Base-by-base conservation (phyloP, 2,113 vertebrate genomes). In the Gadus macrocephalus region DNA sequence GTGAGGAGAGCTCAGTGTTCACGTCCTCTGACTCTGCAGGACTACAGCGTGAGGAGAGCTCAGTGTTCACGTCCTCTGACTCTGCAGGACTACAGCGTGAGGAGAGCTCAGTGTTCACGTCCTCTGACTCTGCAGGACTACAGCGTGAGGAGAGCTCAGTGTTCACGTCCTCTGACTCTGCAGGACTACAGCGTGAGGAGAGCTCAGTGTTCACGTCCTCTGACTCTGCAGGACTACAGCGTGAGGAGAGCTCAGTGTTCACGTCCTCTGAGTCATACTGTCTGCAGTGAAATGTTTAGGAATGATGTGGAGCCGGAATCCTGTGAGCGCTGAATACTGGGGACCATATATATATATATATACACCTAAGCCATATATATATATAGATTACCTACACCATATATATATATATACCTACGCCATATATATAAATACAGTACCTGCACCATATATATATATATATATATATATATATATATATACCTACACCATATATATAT, bases 321-420 rank as follows among this genome's bases (percentile, higher is more conserved):
- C 71, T 71, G 1, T 25, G 88, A 87, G 83, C 81, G 83, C 84
- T 84, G 76, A 80, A 7, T 62, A 15, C 22, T 42, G 63, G 75
- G 49, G 70, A 22, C 68, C 80, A 68, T 55, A 7, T 35, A 35
- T 35, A 7, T 35, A 35, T 35, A 35, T 35, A 35, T 35, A 35
- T 35, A 35, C 4, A 35, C 6, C 4, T 35, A 6, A 1, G 5
- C 25, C 6, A 35, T 35, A 35, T 35, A 35, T 35, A 35, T 35
- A 35, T 35, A 35, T 35, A 35, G 4, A 35, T 35, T 35, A 35
- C 6, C 4, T 35, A 35, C 6, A 35, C 25, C 6, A 35, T 35
- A 35, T 25, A 25, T 25, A 25, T 25, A 25, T 2, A 25, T 2
- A 25, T 25, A 25, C 25, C 25, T 25, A 3, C 25, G 2, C 67